Evolutionary conservation across 2,888 invertebrate species (phyloP).

Genomic region (Morinoia aosen): DNA sequence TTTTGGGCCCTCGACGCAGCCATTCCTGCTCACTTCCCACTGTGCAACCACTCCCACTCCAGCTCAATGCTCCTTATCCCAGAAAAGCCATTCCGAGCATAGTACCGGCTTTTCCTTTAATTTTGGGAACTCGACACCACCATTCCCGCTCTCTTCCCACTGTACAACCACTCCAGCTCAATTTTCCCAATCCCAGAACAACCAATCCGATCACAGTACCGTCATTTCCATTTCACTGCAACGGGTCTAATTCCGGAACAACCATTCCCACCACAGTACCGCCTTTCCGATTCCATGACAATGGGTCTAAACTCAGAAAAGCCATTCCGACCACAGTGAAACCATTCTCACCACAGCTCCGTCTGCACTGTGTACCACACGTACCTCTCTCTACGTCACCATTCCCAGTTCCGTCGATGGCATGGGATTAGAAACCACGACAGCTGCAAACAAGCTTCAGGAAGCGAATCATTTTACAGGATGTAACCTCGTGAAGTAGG

Average conservation of each 20-base stretch:
- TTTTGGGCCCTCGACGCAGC: background rate
- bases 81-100: no score
- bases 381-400: background rate
- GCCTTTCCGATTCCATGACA: background rate
- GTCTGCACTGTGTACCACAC: background rate
- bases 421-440: background rate
- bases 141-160: no score
- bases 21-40: background rate
- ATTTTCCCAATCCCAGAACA: background rate
- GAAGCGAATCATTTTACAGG: background rate
- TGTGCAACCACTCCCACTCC: background rate
- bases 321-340: background rate
- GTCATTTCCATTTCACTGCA: no score
- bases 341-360: background rate
- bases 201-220: background rate
- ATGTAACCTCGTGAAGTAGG: background rate
- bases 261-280: background rate
- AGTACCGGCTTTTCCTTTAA: no score
- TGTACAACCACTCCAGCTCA: background rate
- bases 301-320: background rate
- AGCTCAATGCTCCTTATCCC: background rate
- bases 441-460: background rate
- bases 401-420: background rate
- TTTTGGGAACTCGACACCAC: no score
- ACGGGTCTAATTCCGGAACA: no score